Evolutionary conservation across 2,888 invertebrate species (phyloP).

Genomic region (Lasius platythorax): DNA sequence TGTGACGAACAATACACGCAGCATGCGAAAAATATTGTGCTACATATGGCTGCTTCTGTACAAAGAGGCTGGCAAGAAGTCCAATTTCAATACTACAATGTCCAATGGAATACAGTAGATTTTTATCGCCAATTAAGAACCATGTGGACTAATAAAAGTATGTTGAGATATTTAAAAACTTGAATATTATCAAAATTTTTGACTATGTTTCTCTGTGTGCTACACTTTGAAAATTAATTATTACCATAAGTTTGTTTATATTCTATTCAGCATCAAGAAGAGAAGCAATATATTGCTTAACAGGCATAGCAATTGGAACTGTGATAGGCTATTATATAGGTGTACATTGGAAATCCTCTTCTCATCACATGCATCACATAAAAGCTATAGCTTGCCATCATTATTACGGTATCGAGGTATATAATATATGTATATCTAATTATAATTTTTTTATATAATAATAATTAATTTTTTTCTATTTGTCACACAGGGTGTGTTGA

Average conservation of each 20-base stretch:
- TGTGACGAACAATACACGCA: conserved; percentile 75
- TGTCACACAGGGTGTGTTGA: conserved; percentile 86
- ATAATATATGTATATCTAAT: background rate
- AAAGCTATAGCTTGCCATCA: conserved; percentile 86
- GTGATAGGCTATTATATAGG: conserved; percentile 85
- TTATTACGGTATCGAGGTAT: conserved; percentile 86
- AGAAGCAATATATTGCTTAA: conserved; percentile 85
- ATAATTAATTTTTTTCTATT: conserved; percentile 57
- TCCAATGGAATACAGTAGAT: conserved; percentile 75
- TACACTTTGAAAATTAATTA: background rate
- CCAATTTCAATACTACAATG: conserved; percentile 74
- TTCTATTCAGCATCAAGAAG: conserved; percentile 84
- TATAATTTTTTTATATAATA: conserved; percentile 20
- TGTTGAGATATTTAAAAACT: background rate
- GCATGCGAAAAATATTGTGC: conserved; percentile 74
- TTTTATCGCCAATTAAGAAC: conserved; percentile 76
- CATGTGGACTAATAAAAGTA: conserved; percentile 76
- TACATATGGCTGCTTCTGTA: conserved; percentile 72
- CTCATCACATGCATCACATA: conserved; percentile 85
- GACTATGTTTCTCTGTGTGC: conserved; percentile 50
- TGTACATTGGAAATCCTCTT: conserved; percentile 80
- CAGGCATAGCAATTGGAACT: conserved; percentile 85
- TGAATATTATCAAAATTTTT: background rate
- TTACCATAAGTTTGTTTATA: conserved; percentile 20
- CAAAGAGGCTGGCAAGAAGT: conserved; percentile 76